Base-by-base conservation (phyloP, 1,140 invertebrate species). In the Cherax quadricarinatus region DNA sequence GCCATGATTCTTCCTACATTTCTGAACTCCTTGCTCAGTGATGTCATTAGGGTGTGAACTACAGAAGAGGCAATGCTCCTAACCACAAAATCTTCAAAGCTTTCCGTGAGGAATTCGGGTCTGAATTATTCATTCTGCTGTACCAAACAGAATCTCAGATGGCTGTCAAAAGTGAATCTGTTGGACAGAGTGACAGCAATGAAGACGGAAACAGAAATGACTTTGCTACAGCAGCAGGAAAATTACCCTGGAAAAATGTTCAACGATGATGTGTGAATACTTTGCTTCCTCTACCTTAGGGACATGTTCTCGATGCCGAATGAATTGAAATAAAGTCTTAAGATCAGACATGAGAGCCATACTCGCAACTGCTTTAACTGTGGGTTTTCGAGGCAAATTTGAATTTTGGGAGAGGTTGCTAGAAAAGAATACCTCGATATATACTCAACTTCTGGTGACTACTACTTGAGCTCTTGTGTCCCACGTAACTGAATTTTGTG, bases 261-360 rank as follows among this genome's bases (percentile, higher is more conserved):
- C 79, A 48, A 30, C 79, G 30, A 80, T 80, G 78, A 80, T 10
- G 30, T 21, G 41, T 80, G 79, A 41, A 24, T 80, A 80, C 79
- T 80, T n/a, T 80, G 16, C 79, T 2, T 5, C 2, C 79, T 80
- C 79, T 80, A 80, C 79, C 79, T 80, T 80, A 80, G 79, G 16
- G 21, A 80, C 79, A 80, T 80, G 16, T 80, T 84, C 53, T 84
- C 82, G 53, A 84, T 49, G 82, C 48, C 53, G 82, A 84, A 84
- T 2, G 30, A 3, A 16, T 49, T 84, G 51, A 84, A 84, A 1
- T 16, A 49, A 84, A 84, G 6, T 84, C 82, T 84, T 21, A 10
- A 51, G 48, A 16, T 3, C 41, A 84, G 18, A 57, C 53, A 51
- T 5, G 6, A 48, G 16, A 48, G 30, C 18, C 41, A 21, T 84